Evolutionary conservation across 2,888 invertebrate species (phyloP).

Genomic region (Melanotus villosus): DNA sequence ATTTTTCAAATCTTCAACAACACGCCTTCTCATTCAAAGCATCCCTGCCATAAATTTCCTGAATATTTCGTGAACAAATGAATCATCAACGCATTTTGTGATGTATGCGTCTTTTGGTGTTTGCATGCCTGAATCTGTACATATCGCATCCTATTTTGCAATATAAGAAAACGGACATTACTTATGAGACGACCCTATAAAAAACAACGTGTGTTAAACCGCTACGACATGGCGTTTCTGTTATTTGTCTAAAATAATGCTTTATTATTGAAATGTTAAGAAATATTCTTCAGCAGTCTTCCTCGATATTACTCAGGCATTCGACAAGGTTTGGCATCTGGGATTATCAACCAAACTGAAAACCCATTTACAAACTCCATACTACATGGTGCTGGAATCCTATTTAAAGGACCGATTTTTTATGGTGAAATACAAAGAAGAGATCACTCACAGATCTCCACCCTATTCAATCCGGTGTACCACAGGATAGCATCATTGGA

Average conservation of each 20-base stretch:
- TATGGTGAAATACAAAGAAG: not conserved
- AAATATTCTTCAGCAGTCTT: not conserved
- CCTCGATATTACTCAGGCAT: not conserved
- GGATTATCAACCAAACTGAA: not conserved
- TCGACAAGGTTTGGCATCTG: not conserved
- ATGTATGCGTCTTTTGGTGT: too few species aligned
- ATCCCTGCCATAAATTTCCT: too few species aligned
- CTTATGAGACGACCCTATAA: too few species aligned
- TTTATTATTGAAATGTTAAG: not conserved
- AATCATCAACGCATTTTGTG: too few species aligned
- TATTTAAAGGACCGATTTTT: not conserved
- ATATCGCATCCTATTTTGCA: too few species aligned
- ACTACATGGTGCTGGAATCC: not conserved
- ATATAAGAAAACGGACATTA: too few species aligned
- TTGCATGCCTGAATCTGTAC: too few species aligned
- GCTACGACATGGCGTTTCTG: too few species aligned
- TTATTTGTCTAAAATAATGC: not conserved
- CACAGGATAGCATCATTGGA: not conserved
- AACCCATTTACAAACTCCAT: not conserved
- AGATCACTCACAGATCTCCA: not conserved
- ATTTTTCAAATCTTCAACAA: too few species aligned
- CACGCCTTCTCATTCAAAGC: too few species aligned
- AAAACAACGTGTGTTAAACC: too few species aligned
- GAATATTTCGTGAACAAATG: too few species aligned
- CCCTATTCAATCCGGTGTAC: not conserved